Evolutionary conservation across 2,888 invertebrate species (phyloP), one percentile per base, ranked within the genome.

Genomic region (Hydrotaea cyrtoneurina): DNA sequence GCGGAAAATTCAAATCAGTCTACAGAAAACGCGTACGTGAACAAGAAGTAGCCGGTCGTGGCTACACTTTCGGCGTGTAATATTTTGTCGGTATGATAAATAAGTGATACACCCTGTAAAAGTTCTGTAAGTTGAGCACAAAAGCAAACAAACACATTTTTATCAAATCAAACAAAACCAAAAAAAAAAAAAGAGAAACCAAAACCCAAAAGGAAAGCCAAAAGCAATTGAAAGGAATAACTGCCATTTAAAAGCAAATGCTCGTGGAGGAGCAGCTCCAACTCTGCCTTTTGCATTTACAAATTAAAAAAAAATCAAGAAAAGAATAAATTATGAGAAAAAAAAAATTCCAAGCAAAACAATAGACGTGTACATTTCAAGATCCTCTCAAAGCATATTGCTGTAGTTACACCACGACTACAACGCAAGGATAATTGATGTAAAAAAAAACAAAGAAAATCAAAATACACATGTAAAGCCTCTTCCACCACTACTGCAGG

Each of bases 21-120:
- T 92, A 92, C 90, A 92, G 91, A 92, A 91, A 91, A 92, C 92
- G 92, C 92, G 92, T 91, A 91, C 92, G 92, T 92, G 92, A 92
- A 91, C 89, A 88, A 92, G 92, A 92, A 92, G 92, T 92, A 90
- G 92, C 92, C 92, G 92, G 90, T 90, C 90, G 89, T 89, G 91
- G 92, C 91, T 91, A 90, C 92, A 92, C 91, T 92, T 91, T 91
- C 90, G 91, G 92, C 92, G 92, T 92, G 92, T 92, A 91, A 90
- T 91, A 91, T 91, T 85, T 92, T 92, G 91, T 92, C 92, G 92
- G 92, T 91, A 92, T 92, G 92, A 92, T 92, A 91, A 92, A 92
- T 91, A 92, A 92, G 92, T 92, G 91, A 92, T 90, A 92, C 91
- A 92, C 91, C 92, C 91, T 91, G 92, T 91, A 90, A 91, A 92